These are phyloP conservation scores for Drosophila mayaguana DNA, from an alignment of 2,888 invertebrate genomes.

Conservation along the genomic window DNA sequence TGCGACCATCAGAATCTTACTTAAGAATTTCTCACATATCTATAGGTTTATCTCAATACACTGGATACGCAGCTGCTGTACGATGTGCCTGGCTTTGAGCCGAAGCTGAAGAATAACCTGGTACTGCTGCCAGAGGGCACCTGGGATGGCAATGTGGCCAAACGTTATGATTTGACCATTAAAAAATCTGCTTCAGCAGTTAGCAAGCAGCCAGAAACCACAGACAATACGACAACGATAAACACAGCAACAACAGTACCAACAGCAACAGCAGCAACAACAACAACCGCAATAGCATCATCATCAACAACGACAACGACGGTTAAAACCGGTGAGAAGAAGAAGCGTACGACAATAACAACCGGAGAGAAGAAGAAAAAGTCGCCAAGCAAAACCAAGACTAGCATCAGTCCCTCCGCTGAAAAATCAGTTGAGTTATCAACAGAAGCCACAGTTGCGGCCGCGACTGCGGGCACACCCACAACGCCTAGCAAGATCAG, in stretches of 20 bases:
- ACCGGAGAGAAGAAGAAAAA: slow-evolving; percentile 67
- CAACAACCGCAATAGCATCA: background rate
- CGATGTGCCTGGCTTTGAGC: slow-evolving; percentile 81
- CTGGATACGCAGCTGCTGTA: slow-evolving; percentile 70
- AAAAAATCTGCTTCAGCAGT: slow-evolving; percentile 50
- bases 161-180: slow-evolving; percentile 77
- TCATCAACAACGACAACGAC: slow-evolving; percentile 3
- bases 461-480: slow-evolving; percentile 2
- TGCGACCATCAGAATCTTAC: background rate
- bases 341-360: slow-evolving; percentile 50
- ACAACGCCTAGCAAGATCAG: slow-evolving; percentile 45
- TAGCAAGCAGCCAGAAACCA: slow-evolving; percentile 27
- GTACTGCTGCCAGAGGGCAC: slow-evolving; percentile 77
- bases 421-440: slow-evolving; percentile 19
- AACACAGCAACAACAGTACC: slow-evolving; percentile 1
- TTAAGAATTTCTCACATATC: background rate
- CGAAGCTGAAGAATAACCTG: slow-evolving; percentile 77
- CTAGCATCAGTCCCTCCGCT: slow-evolving; percentile 27
- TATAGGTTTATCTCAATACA: slow-evolving; percentile 82
- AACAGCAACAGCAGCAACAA: background rate
- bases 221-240: slow-evolving; percentile 17
- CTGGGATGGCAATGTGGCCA: slow-evolving; percentile 80
- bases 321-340: slow-evolving; percentile 45
- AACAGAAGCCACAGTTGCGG: background rate
- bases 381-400: slow-evolving; percentile 64